Conservation (phyloP, 2,888 invertebrate species). For the Bellardia pandia region DNA sequence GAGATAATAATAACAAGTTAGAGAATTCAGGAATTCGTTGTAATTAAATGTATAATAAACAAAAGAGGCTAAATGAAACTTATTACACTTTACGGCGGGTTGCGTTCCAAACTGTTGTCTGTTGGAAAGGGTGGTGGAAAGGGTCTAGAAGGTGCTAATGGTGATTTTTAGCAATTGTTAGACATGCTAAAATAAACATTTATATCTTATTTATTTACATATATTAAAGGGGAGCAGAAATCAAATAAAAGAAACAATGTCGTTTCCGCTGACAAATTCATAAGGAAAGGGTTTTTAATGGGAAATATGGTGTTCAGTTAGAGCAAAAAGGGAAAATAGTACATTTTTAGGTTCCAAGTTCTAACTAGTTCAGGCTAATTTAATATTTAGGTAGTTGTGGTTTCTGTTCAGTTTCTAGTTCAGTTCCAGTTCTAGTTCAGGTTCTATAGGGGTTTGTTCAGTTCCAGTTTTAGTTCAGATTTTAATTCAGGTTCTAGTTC, state of each 20-base stretch:
- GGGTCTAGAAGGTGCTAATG: constrained; percentile 48
- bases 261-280: constrained; percentile 11
- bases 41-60: constrained; percentile 66
- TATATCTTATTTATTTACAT: constrained; percentile 3
- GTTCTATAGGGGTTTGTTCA: no score
- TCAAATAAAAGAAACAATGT: constrained; percentile 3
- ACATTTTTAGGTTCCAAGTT: no score
- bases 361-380: no score
- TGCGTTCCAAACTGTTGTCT: not conserved
- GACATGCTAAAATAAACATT: constrained; percentile 47
- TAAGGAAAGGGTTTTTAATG: not conserved
- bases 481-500: no score
- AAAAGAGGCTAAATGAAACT: constrained; percentile 63
- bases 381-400: no score
- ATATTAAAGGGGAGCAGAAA: not conserved
- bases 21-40: constrained; percentile 61
- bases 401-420: no score
- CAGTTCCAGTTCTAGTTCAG: no score
- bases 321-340: not conserved
- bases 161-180: constrained; percentile 34
- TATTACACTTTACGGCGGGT: constrained; percentile 36
- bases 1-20: constrained; percentile 47
- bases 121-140: constrained; percentile 24
- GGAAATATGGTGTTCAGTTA: not conserved
- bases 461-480: no score